Evolutionary conservation across 2,888 invertebrate species (phyloP).

Genomic region (Drosophila ustulata): DNA sequence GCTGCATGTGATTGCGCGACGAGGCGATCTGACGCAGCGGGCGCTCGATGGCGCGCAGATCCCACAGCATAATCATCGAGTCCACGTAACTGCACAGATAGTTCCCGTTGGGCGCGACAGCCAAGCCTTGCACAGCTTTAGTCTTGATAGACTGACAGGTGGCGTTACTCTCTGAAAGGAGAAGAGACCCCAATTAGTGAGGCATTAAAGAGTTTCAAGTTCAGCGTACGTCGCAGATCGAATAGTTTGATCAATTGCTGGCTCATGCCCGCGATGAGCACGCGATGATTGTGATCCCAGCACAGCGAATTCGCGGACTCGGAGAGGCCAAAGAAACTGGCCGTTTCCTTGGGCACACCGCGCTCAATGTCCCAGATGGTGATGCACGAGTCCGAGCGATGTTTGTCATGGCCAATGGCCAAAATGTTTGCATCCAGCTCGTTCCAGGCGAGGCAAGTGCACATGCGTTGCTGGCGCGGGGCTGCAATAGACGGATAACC

Average conservation of each 20-base stretch:
- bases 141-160: slow-evolving; percentile 87
- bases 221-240: slow-evolving; percentile 92
- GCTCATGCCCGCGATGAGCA: slow-evolving; percentile 95
- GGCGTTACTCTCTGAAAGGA: slow-evolving; percentile 87
- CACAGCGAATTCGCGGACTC: slow-evolving; percentile 94
- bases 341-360: slow-evolving; percentile 83
- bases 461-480: slow-evolving; percentile 93
- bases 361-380: slow-evolving; percentile 92
- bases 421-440: slow-evolving; percentile 92
- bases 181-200: neutral
- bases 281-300: slow-evolving; percentile 92
- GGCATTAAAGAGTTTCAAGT: neutral
- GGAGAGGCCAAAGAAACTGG: slow-evolving; percentile 91
- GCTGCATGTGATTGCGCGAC: slow-evolving; percentile 88
- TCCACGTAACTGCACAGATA: slow-evolving; percentile 94
- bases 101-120: slow-evolving; percentile 91
- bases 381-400: slow-evolving; percentile 94
- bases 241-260: slow-evolving; percentile 94
- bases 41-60: slow-evolving; percentile 93
- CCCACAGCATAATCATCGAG: slow-evolving; percentile 94
- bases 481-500: slow-evolving; percentile 85
- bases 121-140: slow-evolving; percentile 93
- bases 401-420: slow-evolving; percentile 95
- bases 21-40: slow-evolving; percentile 90
- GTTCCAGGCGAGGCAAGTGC: slow-evolving; percentile 95